Conservation (phyloP, 2,888 invertebrate genomes). For the Bombylius major region DNA sequence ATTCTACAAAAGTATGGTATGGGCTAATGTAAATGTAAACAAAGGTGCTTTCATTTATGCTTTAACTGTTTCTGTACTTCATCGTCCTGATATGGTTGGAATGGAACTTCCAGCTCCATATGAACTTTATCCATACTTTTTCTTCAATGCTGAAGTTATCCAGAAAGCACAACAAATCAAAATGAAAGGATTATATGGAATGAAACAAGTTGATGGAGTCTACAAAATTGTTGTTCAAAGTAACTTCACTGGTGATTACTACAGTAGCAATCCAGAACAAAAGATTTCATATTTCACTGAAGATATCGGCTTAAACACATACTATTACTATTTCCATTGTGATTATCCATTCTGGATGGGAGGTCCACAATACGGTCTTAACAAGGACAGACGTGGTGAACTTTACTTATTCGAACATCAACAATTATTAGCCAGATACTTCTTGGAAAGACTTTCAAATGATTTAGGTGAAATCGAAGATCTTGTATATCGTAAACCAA, state of each 20-base stretch:
- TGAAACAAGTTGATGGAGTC: constrained; percentile 35
- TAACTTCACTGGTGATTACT: constrained; percentile 45
- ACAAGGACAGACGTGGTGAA: constrained; percentile 50
- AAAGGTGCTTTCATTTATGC: constrained; percentile 47
- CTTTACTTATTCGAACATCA: constrained; percentile 52
- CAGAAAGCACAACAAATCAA: constrained; percentile 33
- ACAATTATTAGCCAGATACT: constrained; percentile 55
- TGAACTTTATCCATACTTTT: constrained; percentile 49
- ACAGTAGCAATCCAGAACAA: constrained; percentile 43
- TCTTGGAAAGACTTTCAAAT: constrained; percentile 53
- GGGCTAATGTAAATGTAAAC: constrained; percentile 47
- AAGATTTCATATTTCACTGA: constrained; percentile 55
- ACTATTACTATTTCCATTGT: constrained; percentile 51
- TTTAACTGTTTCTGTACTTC: constrained; percentile 44
- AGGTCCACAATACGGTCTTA: constrained; percentile 38
- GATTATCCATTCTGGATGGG: constrained; percentile 52
- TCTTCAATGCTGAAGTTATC: constrained; percentile 44
- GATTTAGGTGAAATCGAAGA: constrained; percentile 47
- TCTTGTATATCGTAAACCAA: constrained; percentile 40
- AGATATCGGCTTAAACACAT: constrained; percentile 53
- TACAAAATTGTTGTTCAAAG: constrained; percentile 36
- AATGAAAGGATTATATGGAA: constrained; percentile 33
- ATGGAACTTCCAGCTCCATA: constrained; percentile 49
- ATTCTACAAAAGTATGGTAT: constrained; percentile 52
- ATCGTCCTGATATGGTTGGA: constrained; percentile 42